phyloP scores from a whole-genome alignment of 2,113 vertebrate species.

The Hippocampus mohnikei region DNA sequence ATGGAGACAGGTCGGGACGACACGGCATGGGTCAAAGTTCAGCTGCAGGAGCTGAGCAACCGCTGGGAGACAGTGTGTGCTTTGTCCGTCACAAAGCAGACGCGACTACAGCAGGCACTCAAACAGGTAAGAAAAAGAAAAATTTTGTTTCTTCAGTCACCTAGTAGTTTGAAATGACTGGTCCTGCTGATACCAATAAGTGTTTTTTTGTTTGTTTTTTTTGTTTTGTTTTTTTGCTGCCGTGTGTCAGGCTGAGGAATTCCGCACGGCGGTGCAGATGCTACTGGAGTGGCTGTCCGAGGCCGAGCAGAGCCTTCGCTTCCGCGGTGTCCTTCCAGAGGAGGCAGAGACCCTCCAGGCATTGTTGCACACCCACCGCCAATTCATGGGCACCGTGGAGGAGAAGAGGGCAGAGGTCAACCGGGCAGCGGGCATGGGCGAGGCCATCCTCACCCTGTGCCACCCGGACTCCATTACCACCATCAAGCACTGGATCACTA shows the following conservation, averaged over 20 bases:
- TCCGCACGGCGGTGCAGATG: constrained; percentile 84
- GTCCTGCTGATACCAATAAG: neutral
- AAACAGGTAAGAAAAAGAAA: constrained; percentile 81
- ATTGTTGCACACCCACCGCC: constrained; percentile 85
- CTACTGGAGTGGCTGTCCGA: constrained; percentile 97
- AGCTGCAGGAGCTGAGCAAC: constrained; percentile 94
- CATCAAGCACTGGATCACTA: constrained; percentile 99
- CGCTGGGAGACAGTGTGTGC: constrained; percentile 96
- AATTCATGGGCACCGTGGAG: constrained; percentile 97
- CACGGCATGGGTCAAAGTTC: constrained; percentile 96
- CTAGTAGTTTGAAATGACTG: neutral
- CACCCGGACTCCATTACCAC: constrained; percentile 97
- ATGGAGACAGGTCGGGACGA: constrained; percentile 91
- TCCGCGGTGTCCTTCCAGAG: constrained; percentile 91
- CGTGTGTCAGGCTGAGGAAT: constrained; percentile 87
- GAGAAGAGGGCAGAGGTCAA: constrained; percentile 88
- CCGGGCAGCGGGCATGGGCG: constrained; percentile 87
- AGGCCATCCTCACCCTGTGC: constrained; percentile 85
- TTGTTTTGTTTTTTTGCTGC: neutral
- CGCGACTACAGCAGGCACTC: constrained; percentile 87
- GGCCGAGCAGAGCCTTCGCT: constrained; percentile 93
- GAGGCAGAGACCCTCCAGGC: constrained; percentile 87
- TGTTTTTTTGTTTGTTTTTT: neutral
- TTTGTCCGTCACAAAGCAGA: constrained; percentile 92
- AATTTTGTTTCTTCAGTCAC: neutral